phyloP scores from a whole-genome alignment of 1,140 invertebrate species.

The Leptinotarsa defecta region DNA sequence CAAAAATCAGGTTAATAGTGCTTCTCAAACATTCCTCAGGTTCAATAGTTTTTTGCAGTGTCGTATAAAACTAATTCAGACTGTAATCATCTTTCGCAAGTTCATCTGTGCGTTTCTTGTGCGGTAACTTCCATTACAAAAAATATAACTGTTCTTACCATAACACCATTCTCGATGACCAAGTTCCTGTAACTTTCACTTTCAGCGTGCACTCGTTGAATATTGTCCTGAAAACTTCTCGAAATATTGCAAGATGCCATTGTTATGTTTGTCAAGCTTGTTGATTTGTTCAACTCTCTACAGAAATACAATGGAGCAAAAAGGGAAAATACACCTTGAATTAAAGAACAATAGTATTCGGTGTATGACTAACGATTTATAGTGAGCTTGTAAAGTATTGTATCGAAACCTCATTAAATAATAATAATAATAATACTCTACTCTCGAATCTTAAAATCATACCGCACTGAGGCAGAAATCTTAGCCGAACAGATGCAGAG shows the following conservation, averaged over 20 bases:
- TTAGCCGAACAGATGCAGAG: no score
- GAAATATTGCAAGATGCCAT: neutral
- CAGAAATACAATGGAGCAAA: neutral
- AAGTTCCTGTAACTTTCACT: neutral
- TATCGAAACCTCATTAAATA: no score
- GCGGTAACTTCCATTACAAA: no score
- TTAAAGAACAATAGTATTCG: neutral
- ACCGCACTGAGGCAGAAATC: no score
- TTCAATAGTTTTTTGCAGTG: no score
- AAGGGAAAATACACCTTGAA: neutral
- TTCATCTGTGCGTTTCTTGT: no score
- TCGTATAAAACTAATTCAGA: no score
- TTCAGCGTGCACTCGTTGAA: neutral
- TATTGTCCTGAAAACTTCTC: neutral
- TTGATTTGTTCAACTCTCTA: neutral
- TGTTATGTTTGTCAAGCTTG: slow-evolving; percentile 2
- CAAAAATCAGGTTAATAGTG: no score
- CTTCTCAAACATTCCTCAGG: no score
- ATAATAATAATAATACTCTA: no score
- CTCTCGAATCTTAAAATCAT: no score
- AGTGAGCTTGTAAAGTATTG: neutral
- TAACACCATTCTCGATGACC: neutral
- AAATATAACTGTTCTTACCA: neutral
- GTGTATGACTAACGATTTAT: neutral
- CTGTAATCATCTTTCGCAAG: no score